Evolutionary conservation across 1,140 invertebrate species (phyloP).

Genomic region (Bursaphelenchus mucronatus): DNA sequence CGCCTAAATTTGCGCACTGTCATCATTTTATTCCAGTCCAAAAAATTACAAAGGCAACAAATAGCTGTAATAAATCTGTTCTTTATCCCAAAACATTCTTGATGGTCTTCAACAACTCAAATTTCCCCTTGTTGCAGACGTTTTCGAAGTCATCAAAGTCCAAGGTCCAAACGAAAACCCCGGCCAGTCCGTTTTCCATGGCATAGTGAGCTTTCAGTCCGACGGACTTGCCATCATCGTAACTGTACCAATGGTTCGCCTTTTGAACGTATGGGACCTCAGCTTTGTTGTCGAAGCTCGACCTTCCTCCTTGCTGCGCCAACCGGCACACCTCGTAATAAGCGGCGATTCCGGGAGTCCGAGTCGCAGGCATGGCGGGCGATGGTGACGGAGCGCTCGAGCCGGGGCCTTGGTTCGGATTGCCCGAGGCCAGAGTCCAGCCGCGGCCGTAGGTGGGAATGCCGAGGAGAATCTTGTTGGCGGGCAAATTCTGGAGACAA

Average conservation of each 20-base stretch:
- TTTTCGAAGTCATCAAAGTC: constrained; percentile 64
- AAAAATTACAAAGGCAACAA: too few species aligned
- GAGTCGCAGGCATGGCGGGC: constrained; percentile 82
- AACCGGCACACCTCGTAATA: constrained; percentile 76
- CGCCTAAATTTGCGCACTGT: too few species aligned
- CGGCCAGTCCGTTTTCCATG: constrained; percentile 74
- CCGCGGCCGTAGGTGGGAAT: constrained; percentile 90
- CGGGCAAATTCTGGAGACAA: constrained; percentile 82
- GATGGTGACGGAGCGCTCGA: constrained; percentile 75
- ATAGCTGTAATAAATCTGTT: too few species aligned
- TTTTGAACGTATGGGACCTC: constrained; percentile 23
- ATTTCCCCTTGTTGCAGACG: not conserved
- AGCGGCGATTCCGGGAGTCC: constrained; percentile 82
- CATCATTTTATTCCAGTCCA: too few species aligned
- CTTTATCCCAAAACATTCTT: not conserved
- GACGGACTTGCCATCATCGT: constrained; percentile 11
- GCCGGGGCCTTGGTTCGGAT: constrained; percentile 76
- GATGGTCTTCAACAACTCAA: constrained; percentile 3
- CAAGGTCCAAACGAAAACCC: constrained; percentile 91
- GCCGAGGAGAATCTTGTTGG: constrained; percentile 87
- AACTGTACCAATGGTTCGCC: constrained; percentile 30
- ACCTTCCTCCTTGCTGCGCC: not conserved
- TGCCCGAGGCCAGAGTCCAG: constrained; percentile 76
- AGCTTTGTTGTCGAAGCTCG: constrained; percentile 4
- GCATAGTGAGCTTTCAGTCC: constrained; percentile 66